phyloP scores from a whole-genome alignment of 1,140 invertebrate genomes.

The Potamilus streckersoni region DNA sequence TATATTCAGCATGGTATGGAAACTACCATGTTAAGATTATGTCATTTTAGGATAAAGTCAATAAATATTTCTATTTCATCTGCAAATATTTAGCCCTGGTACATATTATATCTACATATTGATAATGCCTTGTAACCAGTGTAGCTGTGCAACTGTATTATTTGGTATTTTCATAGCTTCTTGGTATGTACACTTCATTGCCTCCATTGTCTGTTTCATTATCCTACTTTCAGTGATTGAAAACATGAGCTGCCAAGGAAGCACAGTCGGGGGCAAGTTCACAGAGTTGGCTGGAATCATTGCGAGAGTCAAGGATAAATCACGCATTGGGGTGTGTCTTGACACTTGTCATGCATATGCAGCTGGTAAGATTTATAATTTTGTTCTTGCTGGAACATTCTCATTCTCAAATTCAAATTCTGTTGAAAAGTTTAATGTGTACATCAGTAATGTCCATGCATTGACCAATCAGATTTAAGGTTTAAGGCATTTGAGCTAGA shows the following conservation, averaged over 20 bases:
- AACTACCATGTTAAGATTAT: too few relatives aligned
- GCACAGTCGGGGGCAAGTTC: constrained; percentile 71
- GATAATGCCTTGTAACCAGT: neutral
- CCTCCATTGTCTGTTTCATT: neutral
- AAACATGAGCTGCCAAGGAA: constrained; percentile 70
- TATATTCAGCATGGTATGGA: too few relatives aligned
- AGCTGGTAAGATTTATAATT: constrained; percentile 63
- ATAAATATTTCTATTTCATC: neutral
- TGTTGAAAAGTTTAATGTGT: too few relatives aligned
- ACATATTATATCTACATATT: neutral
- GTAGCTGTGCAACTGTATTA: neutral
- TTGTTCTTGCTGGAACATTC: too few relatives aligned
- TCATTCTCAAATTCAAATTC: too few relatives aligned
- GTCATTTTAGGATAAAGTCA: neutral
- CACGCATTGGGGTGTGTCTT: constrained; percentile 71
- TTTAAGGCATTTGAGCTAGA: too few relatives aligned
- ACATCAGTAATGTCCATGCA: too few relatives aligned
- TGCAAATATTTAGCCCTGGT: neutral
- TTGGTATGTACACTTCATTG: neutral
- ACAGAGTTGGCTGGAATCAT: constrained; percentile 70
- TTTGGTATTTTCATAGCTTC: neutral
- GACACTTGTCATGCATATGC: constrained; percentile 74
- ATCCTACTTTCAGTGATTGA: constrained; percentile 64
- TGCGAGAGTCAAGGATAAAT: constrained; percentile 68
- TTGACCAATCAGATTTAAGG: too few relatives aligned